Conservation (phyloP, 2,113 vertebrate genomes). For the Semnornis frantzii region DNA sequence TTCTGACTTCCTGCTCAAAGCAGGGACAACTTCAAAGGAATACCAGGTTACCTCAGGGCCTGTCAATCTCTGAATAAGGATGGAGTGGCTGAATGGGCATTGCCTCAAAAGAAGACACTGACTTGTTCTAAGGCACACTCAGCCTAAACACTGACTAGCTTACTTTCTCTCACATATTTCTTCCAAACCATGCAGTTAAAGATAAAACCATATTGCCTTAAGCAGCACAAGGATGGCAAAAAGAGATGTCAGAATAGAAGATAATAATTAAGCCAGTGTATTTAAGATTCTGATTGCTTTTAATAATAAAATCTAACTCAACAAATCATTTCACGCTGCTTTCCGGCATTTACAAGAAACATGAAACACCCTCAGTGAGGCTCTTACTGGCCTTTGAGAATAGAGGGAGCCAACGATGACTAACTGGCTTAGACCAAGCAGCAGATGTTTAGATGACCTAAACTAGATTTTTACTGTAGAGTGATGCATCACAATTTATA, state of each 20-base stretch:
- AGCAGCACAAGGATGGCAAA: not conserved
- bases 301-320: not conserved
- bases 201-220: not conserved
- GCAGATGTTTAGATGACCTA: not conserved
- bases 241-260: not conserved
- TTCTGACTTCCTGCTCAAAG: not conserved
- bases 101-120: not conserved
- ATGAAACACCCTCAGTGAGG: not conserved
- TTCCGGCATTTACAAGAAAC: not conserved
- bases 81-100: not conserved
- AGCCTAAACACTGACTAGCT: not conserved
- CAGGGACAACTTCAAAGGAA: not conserved
- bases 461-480: not conserved
- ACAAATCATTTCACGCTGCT: not conserved
- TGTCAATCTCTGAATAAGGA: not conserved
- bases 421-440: not conserved
- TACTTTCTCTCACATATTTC: not conserved
- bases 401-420: not conserved
- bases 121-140: not conserved
- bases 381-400: not conserved
- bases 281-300: not conserved
- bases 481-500: not conserved
- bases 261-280: not conserved
- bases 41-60: not conserved
- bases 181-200: not conserved